Evolutionary conservation across 2,888 invertebrate genomes (phyloP), one percentile per base, ranked within the genome.

Genomic region (Drosophila mercatorum): DNA sequence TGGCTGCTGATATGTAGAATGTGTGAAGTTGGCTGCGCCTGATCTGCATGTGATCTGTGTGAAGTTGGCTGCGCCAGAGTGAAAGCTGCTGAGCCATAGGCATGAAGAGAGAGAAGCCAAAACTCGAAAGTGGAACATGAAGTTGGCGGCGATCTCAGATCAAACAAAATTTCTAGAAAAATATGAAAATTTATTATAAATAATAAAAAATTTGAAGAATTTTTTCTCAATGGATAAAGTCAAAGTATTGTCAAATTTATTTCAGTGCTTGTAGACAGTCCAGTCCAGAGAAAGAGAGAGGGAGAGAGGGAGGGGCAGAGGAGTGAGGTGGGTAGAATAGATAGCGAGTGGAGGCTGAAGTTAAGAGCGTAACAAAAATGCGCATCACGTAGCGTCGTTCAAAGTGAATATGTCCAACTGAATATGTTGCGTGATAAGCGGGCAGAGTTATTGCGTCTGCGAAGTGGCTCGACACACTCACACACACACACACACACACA

Each of bases 371-470:
- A 87, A 91, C 92, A 92, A 89, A 89, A 90, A 92, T 92, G 90
- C 92, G 80, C 79, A 91, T 92, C 92, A 92, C 92, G 92, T 92
- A 91, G 84, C 85, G 75, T 74, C 85, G 90, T 91, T 92, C 89
- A 85, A 90, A 91, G 91, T 91, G 91, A 92, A 92, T 92, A 90
- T 87, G 89, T 84, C 87, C 81, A 83, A 77, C 72, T 68, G 72
- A 81, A 81, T 51, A 51, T 81, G 81, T 80, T 75, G 72, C 78
- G 70, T 81, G 68, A 81, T 83, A 83, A 74, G 75, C 81, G 69
- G 38, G 26, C 72, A 74, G 85, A 84, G 76, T 88, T 88, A 83
- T 84, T 85, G 80, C 71, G 78, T 79, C 81, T 79, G 68, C 78
- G 74, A 77, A 80, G 74, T 81, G 81, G 81, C 64, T 61, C 58